Conservation (phyloP, 1,140 invertebrate genomes). For the Drosophila burlai region DNA sequence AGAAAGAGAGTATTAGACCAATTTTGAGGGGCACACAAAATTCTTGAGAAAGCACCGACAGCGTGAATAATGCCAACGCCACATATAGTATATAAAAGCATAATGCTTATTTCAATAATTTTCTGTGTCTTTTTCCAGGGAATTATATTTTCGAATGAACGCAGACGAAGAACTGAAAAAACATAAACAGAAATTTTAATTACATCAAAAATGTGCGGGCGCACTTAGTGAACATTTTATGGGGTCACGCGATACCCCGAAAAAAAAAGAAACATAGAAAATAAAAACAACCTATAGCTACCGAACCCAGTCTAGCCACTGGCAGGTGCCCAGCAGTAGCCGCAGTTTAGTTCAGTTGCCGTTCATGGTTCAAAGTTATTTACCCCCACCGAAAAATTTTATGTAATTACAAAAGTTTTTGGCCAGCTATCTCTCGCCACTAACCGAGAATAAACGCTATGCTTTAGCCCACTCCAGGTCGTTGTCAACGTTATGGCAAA, state of each 20-base stretch:
- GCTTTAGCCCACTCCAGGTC: conserved; percentile 16
- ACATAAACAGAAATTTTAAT: conserved; percentile 83
- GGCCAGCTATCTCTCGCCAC: conserved; percentile 53
- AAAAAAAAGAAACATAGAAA: not conserved
- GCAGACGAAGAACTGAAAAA: conserved; percentile 26
- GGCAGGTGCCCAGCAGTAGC: conserved; percentile 71
- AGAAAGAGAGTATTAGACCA: not conserved
- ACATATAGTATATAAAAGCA: conserved; percentile 36
- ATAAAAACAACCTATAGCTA: not conserved
- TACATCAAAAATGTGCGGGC: conserved; percentile 79
- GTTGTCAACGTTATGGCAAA: conserved; percentile 79
- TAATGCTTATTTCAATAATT: conserved; percentile 75
- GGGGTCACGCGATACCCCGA: conserved; percentile 61
- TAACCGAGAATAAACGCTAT: conserved; percentile 69
- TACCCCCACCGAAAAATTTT: conserved; percentile 75
- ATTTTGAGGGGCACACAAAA: conserved; percentile 13
- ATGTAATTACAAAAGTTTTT: conserved; percentile 83
- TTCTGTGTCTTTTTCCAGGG: conserved; percentile 58
- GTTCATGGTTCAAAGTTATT: conserved; percentile 77
- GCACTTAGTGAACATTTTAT: conserved; percentile 79
- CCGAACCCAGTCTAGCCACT: conserved; percentile 27
- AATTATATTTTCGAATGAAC: conserved; percentile 46
- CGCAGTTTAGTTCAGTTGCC: conserved; percentile 30
- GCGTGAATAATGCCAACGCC: conserved; percentile 65
- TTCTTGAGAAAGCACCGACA: conserved; percentile 63